A percentile compares a stretch with the other conserved stretches of the same genome.
Evolutionary conservation across 2,797 vertebrate species (phyloP).

Genomic region (Poliocrania exsul): DNA sequence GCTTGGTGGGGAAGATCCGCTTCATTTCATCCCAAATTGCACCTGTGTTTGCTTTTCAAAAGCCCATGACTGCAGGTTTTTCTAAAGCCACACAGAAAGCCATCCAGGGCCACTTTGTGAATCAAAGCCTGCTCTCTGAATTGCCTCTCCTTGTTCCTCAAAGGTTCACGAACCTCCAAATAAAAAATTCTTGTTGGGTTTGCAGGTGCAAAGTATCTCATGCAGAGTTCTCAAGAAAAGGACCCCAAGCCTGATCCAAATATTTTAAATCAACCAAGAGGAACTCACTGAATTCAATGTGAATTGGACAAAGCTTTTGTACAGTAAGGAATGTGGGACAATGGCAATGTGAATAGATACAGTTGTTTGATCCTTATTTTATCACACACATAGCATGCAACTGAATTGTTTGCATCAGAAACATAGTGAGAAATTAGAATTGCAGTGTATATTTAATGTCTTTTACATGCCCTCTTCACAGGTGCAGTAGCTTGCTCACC

Average conservation of each 20-base stretch:
- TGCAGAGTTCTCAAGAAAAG: neutral
- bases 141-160: neutral
- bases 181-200: neutral
- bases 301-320: neutral
- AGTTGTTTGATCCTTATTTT: neutral
- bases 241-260: neutral
- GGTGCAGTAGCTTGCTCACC: neutral
- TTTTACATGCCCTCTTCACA: neutral
- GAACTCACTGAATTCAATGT: neutral
- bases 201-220: neutral
- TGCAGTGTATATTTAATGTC: neutral
- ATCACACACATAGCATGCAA: neutral
- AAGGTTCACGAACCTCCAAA: neutral
- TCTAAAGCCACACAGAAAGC: neutral
- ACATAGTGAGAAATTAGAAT: neutral
- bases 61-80: fast-evolving
- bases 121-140: neutral
- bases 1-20: fast-evolving
- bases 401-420: neutral
- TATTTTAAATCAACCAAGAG: neutral
- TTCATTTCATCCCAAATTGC: neutral
- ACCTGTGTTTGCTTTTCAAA: neutral
- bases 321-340: neutral
- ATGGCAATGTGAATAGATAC: neutral
- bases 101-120: neutral